These are phyloP conservation scores for Phallusia fumigata DNA, from an alignment of 23 tunicate genomes.

Conservation along the genomic window DNA sequence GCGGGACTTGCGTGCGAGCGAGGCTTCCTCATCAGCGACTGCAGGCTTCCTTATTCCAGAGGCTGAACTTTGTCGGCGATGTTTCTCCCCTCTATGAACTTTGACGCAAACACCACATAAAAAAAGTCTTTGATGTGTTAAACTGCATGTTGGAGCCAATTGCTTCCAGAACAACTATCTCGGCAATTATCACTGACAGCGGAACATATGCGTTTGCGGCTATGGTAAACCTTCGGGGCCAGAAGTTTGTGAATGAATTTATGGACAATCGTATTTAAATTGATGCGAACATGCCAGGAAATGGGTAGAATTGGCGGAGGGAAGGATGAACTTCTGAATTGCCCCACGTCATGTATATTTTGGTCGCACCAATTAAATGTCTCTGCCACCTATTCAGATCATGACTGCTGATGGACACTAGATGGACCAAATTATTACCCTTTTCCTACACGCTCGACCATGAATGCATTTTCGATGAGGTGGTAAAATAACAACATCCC, in stretches of 20 bases:
- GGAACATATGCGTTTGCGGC: too few species aligned
- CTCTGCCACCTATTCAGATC: neutral
- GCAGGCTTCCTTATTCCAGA: neutral
- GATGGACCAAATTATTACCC: too few species aligned
- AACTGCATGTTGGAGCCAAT: too few species aligned
- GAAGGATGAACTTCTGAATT: conserved; percentile 14
- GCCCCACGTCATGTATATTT: conserved; percentile 1
- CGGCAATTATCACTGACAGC: too few species aligned
- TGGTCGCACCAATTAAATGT: neutral
- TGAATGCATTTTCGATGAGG: too few species aligned
- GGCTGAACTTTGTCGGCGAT: neutral
- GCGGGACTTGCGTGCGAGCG: conserved; percentile 2
- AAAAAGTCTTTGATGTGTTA: too few species aligned
- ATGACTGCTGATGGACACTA: neutral
- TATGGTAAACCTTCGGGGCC: too few species aligned
- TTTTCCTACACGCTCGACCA: too few species aligned
- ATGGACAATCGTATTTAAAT: neutral
- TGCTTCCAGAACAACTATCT: too few species aligned
- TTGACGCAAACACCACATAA: too few species aligned
- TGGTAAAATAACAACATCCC: too few species aligned
- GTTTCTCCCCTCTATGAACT: too few species aligned
- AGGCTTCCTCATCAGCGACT: neutral
- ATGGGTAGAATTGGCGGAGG: conserved; percentile 1
- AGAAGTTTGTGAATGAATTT: neutral
- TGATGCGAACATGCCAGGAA: neutral